Conservation (phyloP, 2,113 vertebrate genomes). For the Pithys albifrons region DNA sequence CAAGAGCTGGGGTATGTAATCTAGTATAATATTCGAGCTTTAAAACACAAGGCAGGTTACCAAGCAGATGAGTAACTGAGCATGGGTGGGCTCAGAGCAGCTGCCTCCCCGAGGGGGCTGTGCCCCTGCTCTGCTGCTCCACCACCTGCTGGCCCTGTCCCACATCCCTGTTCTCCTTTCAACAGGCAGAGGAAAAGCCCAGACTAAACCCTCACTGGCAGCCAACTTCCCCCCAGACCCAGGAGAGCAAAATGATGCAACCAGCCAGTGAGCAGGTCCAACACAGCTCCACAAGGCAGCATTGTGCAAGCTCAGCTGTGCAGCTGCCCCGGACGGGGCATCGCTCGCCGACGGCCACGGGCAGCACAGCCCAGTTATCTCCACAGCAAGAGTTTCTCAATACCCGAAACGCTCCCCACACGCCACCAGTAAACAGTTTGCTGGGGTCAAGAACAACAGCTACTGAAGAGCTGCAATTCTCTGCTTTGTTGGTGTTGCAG, state of each 20-base stretch:
- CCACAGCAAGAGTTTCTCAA: constrained; percentile 41
- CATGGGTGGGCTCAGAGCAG: neutral
- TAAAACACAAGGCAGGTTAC: neutral
- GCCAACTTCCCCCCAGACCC: neutral
- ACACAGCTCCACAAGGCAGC: constrained; percentile 37
- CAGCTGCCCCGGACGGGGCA: constrained; percentile 34
- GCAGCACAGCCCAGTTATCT: neutral
- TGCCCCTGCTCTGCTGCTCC: neutral
- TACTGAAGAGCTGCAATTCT: neutral
- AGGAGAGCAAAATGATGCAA: constrained; percentile 22
- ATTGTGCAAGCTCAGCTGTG: constrained; percentile 26
- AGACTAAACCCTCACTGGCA: neutral
- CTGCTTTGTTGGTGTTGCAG: neutral
- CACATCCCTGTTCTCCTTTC: neutral
- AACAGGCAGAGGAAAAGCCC: neutral
- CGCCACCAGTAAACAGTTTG: neutral
- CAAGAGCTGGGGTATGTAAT: constrained; percentile 7
- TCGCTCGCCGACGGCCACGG: neutral
- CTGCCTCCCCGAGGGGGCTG: neutral
- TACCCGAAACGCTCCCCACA: neutral
- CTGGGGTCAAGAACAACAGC: neutral
- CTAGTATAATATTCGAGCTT: neutral
- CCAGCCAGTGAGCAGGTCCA: neutral
- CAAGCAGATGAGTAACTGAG: neutral
- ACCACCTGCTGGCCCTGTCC: neutral